A percentile compares a stretch with the other conserved stretches of the same genome.
phyloP scores from a whole-genome alignment of 2,888 invertebrate species.

The Endomychus coccineus region DNA sequence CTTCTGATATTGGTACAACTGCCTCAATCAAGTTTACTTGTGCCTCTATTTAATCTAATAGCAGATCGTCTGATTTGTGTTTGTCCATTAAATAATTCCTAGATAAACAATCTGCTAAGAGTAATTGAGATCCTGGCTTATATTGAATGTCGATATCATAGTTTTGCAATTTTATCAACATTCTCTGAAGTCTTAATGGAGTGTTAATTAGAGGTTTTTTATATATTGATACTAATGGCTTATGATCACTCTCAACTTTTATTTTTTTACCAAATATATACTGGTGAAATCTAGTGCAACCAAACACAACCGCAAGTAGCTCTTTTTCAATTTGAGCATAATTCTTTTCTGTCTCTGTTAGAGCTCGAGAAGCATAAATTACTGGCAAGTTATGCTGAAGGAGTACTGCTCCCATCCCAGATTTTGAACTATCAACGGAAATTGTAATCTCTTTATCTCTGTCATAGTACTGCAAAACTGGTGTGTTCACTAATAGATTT shows the following conservation, averaged over 20 bases:
- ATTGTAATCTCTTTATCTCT: constrained; percentile 9
- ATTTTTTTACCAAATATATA: constrained; percentile 8
- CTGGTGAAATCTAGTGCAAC: constrained; percentile 4
- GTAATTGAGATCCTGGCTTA: constrained; percentile 5
- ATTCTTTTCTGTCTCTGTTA: constrained; percentile 18
- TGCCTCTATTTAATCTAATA: constrained; percentile 6
- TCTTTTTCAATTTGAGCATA: constrained; percentile 36
- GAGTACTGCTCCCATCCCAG: constrained; percentile 11
- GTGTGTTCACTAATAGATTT: constrained; percentile 3
- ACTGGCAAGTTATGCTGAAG: constrained; percentile 11
- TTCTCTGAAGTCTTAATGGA: constrained; percentile 10
- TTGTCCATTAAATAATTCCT: neutral
- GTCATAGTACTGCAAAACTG: constrained; percentile 9
- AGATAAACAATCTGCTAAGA: constrained; percentile 3
- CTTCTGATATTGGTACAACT: neutral
- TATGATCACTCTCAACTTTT: constrained; percentile 11
- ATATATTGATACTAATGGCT: constrained; percentile 9
- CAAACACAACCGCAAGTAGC: constrained; percentile 28
- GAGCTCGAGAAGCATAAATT: constrained; percentile 11
- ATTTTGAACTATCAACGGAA: constrained; percentile 9
- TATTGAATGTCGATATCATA: constrained; percentile 10
- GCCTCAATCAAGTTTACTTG: constrained; percentile 3
- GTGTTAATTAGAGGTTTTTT: constrained; percentile 10
- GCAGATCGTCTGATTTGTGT: neutral
- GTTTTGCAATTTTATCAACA: constrained; percentile 8